Percentiles rank a stretch among this genome's conserved stretches.
Conservation (phyloP, 2,888 invertebrate species). For the Luffia ferchaultella region DNA sequence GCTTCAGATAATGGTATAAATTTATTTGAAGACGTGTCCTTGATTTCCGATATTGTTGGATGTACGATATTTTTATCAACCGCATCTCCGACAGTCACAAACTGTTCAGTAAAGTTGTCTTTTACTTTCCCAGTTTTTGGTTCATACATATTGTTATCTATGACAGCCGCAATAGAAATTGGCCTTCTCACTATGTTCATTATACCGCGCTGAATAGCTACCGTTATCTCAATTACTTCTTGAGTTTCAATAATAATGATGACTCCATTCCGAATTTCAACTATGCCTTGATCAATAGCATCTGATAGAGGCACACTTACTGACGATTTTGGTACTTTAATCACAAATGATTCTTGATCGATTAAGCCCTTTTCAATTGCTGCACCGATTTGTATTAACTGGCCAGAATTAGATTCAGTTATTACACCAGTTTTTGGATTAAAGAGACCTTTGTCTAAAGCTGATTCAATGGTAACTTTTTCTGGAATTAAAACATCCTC, state of each 20-base stretch:
- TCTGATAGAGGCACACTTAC: conserved; percentile 81
- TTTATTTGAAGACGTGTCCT: conserved; percentile 76
- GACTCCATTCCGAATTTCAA: conserved; percentile 77
- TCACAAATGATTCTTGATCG: conserved; percentile 78
- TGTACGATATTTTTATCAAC: conserved; percentile 82
- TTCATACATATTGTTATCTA: conserved; percentile 75
- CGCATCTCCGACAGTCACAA: conserved; percentile 78
- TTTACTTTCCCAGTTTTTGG: conserved; percentile 73
- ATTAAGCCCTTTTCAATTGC: conserved; percentile 81
- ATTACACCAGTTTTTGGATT: conserved; percentile 73
- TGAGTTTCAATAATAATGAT: conserved; percentile 75
- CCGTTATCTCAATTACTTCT: conserved; percentile 72
- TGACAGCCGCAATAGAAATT: conserved; percentile 80
- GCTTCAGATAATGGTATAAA: conserved; percentile 80
- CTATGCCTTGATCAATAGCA: conserved; percentile 80
- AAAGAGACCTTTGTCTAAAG: conserved; percentile 72
- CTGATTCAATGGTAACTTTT: conserved; percentile 73
- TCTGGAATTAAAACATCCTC: conserved; percentile 69
- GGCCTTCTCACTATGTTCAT: conserved; percentile 75
- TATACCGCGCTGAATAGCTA: conserved; percentile 75
- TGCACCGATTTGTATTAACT: conserved; percentile 73
- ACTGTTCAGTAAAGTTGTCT: conserved; percentile 76
- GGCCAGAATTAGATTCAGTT: conserved; percentile 66
- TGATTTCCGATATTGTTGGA: conserved; percentile 81
- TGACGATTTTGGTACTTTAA: conserved; percentile 77